Evolutionary conservation across 2,113 vertebrate species (phyloP), one percentile per base, ranked within the genome.

Genomic region (Proterorhinus semilunaris): DNA sequence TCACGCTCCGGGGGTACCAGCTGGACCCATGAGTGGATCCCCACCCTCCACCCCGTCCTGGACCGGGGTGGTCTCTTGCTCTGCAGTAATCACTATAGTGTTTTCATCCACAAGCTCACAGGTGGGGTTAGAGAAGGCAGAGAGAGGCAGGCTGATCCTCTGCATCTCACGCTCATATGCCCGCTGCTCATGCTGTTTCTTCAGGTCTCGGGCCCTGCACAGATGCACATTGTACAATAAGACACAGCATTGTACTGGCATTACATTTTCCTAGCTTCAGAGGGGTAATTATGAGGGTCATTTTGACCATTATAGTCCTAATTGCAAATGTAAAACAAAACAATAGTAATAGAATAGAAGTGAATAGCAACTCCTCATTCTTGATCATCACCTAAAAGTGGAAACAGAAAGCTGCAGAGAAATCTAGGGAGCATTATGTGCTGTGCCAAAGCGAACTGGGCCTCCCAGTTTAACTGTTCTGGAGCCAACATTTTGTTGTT

Each of bases 1-100:
- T 98, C 96, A 98, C 76, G 97, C 97, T 6, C 98, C 98, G 0
- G 98, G 97, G 17, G 98, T 99, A 10, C 95, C 97, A 0, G 94
- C 94, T 62, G 92, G 93, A 61, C 88, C 94, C 84, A 97, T 95
- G 8, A 98, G 95, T 0, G 95, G 95, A 16, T 92, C 91, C 0
- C 82, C 85, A 0, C 94, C 91, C 0, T 96, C 94, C 1, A 1
- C 53, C 4, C 87, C 89, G 11, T 93, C 93, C 44, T 88, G 89
- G 0, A 83, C 76, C 0, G 95, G 95, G 0, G 91, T 94, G 66
- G 89, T 92, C 81, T 86, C 92, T 0, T 69, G 74, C 66, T 84
- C 89, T 48, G 82, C 94, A 65, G 76, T 89, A 62, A 96, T 92
- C 8, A 94, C 94, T 0, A 98, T 75, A 6, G 93, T 94, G 86